These are phyloP conservation scores for Drosophila vallismaia DNA, from an alignment of 2,888 invertebrate species.

Conservation along the genomic window DNA sequence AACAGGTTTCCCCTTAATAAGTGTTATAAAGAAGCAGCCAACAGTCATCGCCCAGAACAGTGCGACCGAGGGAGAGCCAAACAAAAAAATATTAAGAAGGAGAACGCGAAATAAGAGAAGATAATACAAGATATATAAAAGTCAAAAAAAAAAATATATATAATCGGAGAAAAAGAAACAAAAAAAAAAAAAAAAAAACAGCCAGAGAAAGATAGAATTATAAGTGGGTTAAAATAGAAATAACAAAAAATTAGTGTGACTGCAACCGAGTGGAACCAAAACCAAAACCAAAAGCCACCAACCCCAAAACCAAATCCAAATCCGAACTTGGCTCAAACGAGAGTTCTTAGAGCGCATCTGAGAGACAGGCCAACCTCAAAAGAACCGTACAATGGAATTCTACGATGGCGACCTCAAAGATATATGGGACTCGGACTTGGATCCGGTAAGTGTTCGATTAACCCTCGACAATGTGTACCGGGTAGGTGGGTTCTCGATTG, in stretches of 20 bases:
- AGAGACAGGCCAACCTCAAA: constrained; percentile 7
- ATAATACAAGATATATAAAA: constrained; percentile 24
- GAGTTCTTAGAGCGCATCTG: constrained; percentile 58
- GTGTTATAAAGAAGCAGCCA: constrained; percentile 58
- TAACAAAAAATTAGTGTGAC: constrained; percentile 53
- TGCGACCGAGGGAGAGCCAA: constrained; percentile 31
- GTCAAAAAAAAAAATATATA: constrained; percentile 8
- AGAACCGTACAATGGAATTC: constrained; percentile 86
- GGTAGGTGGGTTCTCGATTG: constrained; percentile 11
- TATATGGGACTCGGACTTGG: constrained; percentile 92
- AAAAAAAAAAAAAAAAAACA: neutral
- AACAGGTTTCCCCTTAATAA: constrained; percentile 77
- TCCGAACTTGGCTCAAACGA: constrained; percentile 37
- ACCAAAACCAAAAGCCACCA: constrained; percentile 37
- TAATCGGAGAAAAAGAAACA: constrained; percentile 3
- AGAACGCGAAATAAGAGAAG: constrained; percentile 29
- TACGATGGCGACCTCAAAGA: constrained; percentile 92
- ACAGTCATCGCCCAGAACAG: constrained; percentile 60
- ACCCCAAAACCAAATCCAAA: constrained; percentile 1
- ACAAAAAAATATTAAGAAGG: constrained; percentile 3
- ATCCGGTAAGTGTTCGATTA: constrained; percentile 88
- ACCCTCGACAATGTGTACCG: constrained; percentile 12
- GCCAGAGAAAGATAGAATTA: constrained; percentile 27
- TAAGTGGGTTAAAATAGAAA: constrained; percentile 45
- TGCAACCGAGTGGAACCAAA: constrained; percentile 68